These are phyloP conservation scores for Lophius americanus DNA, from an alignment of 2,797 vertebrate species.

Conservation along the genomic window DNA sequence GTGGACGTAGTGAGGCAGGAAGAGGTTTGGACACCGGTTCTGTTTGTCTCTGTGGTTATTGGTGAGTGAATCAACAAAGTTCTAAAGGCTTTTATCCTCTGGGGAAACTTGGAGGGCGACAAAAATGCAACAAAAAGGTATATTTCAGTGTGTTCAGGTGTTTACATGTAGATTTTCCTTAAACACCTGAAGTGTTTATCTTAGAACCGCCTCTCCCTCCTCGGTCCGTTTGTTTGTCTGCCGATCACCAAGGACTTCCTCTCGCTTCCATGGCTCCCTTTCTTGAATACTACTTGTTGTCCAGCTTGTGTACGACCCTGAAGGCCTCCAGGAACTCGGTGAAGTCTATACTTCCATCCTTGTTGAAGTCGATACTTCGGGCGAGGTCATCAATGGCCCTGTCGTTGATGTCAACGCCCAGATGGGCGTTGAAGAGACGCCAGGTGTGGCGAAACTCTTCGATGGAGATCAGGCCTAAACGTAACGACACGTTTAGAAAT, in stretches of 20 bases:
- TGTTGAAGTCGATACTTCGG: constrained; percentile 93
- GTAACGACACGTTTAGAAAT: not conserved
- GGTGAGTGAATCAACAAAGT: too few relatives aligned
- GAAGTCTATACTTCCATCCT: constrained; percentile 96
- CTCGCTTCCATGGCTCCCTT: not conserved
- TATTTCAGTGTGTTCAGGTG: not conserved
- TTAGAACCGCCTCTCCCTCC: not conserved
- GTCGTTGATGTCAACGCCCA: constrained; percentile 82
- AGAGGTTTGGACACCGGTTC: too few relatives aligned
- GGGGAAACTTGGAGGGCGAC: too few relatives aligned
- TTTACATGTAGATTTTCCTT: not conserved
- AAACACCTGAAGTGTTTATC: not conserved
- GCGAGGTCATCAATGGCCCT: constrained; percentile 87
- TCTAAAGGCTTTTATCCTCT: too few relatives aligned
- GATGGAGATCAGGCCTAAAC: constrained; percentile 91
- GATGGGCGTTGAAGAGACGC: constrained; percentile 91
- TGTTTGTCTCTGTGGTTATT: too few relatives aligned
- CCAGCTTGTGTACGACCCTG: constrained; percentile 90
- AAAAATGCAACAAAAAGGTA: too few relatives aligned
- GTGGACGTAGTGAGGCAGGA: too few relatives aligned
- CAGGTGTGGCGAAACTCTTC: constrained; percentile 94
- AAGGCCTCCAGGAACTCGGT: constrained; percentile 97
- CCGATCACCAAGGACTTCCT: not conserved
- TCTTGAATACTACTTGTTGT: constrained; percentile 70
- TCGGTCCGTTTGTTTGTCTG: not conserved